Evolutionary conservation across 2,797 vertebrate species (phyloP), one percentile per base, ranked within the genome.

Genomic region (Enteromius trimaculatus): DNA sequence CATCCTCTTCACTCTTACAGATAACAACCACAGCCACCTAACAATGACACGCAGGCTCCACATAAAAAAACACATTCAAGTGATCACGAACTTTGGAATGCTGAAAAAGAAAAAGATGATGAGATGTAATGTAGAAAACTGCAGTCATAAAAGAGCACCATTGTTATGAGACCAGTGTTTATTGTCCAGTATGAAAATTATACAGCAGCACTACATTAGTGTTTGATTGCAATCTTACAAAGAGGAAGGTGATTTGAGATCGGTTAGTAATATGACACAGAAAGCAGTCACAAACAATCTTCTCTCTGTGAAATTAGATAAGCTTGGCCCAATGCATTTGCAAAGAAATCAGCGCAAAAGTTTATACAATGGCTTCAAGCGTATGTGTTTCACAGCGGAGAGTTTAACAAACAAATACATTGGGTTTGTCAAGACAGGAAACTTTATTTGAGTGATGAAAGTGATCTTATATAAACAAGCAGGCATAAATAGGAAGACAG

Each of bases 1-100:
- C 88, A 89, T 89, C 86, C 88, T 86, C 62, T 62, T 66, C 55
- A 66, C 79, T 71, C 80, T 83, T 71, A 70, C 64, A 89, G 88
- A 89, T 87, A 85, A 72, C 82, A 76, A 81, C 69, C 55, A 47
- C 80, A 58, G 71, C 39, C 77, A 86, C 49, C 74, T 17, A 84
- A 85, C 82, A 60, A 55, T 77, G 72, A 65, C 47, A 34, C 26
- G 4, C 77, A 47, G 74, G 26, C 51, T 47, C 64, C 21, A 37
- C 66, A 26, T n/a, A 23, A 83, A 68, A 26, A 47, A 34, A 64
- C 65, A n/a, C 65, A 34, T 31, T 77, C 7, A 31, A 49, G 11
- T 53, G 10, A n/a, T 76, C 3, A 4, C 29, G 26, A 69, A 76
- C 65, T 44, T 31, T 44, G 11, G n/a, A 55, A 58, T 77, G 13